Conservation (phyloP, 2,113 vertebrate species). For the Phrynocephalus versicolor region DNA sequence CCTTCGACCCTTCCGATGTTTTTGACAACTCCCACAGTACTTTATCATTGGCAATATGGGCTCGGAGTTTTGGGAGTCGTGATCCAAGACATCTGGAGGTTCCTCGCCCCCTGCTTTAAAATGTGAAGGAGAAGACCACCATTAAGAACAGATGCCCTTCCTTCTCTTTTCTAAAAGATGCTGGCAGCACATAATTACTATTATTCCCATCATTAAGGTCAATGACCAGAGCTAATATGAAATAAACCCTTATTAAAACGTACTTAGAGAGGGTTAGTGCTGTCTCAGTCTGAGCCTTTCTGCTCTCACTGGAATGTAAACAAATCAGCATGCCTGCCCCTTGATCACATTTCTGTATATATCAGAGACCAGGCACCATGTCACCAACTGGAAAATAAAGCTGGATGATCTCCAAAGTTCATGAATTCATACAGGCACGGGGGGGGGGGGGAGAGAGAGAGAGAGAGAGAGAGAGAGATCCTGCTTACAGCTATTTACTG, state of each 20-base stretch:
- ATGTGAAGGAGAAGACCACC: background rate
- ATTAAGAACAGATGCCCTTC: background rate
- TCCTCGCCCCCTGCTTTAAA: too few species aligned
- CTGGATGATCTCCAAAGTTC: conserved; percentile 36
- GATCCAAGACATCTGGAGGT: too few species aligned
- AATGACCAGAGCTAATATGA: conserved; percentile 38
- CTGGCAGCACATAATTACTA: conserved; percentile 8
- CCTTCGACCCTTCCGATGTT: too few species aligned
- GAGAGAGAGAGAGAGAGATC: conserved; percentile 15
- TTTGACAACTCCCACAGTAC: too few species aligned
- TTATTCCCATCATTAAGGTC: conserved; percentile 40
- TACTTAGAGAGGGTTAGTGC: conserved; percentile 38
- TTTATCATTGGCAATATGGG: too few species aligned
- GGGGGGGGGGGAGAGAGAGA: too few species aligned
- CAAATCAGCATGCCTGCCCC: conserved; percentile 36
- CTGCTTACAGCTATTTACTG: conserved; percentile 7
- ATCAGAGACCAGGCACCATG: conserved; percentile 45
- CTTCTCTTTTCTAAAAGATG: conserved; percentile 18
- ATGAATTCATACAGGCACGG: conserved; percentile 29
- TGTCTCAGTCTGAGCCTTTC: conserved; percentile 44
- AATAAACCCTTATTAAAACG: conserved; percentile 54
- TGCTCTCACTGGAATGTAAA: conserved; percentile 51
- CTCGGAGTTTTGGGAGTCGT: too few species aligned
- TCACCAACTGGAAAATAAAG: conserved; percentile 56
- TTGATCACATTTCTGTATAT: background rate